Percentiles rank a stretch among this genome's conserved stretches.
These are phyloP conservation scores for Motacilla tschutschensis DNA, from an alignment of 2,113 vertebrate species.

Conservation along the genomic window DNA sequence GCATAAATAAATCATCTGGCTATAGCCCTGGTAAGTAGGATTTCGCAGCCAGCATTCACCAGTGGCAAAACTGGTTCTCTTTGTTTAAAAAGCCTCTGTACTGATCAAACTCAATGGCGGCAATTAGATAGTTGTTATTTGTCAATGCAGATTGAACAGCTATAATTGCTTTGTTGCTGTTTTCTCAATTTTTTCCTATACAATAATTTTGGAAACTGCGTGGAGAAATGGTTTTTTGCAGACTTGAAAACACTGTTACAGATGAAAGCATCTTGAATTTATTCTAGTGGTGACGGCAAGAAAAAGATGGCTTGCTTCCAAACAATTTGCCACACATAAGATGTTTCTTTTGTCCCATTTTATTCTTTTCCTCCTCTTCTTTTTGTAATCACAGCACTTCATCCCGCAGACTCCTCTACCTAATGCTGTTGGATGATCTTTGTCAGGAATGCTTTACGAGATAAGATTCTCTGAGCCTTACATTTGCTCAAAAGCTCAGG, in stretches of 20 bases:
- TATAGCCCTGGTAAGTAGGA: background rate
- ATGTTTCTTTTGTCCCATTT: background rate
- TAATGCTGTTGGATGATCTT: conserved; percentile 9
- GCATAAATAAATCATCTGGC: background rate
- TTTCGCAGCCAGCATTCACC: background rate
- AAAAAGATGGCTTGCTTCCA: conserved; percentile 23
- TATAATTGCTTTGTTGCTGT: background rate
- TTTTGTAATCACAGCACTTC: background rate
- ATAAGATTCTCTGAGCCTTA: background rate
- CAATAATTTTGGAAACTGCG: background rate
- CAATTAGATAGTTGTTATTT: background rate
- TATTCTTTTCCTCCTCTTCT: background rate
- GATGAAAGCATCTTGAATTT: conserved; percentile 5
- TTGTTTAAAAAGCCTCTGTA: background rate
- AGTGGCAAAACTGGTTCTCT: background rate
- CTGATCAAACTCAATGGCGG: background rate
- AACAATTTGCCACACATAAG: conserved; percentile 27
- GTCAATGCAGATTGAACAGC: background rate
- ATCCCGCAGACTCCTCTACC: background rate
- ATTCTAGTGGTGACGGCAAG: background rate
- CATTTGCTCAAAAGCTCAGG: background rate
- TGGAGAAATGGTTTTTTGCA: background rate
- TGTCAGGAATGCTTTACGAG: conserved; percentile 22
- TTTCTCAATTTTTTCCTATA: background rate
- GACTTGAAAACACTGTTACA: background rate